phyloP scores from a whole-genome alignment of 2,113 vertebrate species.

The Micronisus gabar region DNA sequence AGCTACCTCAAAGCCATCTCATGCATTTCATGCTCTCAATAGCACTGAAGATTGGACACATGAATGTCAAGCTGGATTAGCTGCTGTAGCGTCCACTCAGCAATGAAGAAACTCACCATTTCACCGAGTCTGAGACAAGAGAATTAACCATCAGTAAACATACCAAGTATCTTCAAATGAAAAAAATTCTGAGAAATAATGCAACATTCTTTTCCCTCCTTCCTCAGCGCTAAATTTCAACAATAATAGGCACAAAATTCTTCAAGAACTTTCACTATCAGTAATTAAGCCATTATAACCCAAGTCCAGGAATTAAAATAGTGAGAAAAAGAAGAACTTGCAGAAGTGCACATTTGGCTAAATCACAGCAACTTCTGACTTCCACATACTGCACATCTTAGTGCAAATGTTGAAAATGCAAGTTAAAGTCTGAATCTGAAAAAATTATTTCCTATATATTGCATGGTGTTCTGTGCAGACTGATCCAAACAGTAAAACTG shows the following conservation, averaged over 20 bases:
- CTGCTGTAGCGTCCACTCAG: neutral
- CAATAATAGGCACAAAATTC: neutral
- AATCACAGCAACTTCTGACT: neutral
- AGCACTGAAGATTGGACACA: neutral
- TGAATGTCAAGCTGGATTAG: neutral
- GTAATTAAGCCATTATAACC: neutral
- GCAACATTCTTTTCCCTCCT: neutral
- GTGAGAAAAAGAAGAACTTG: neutral
- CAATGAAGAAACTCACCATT: neutral
- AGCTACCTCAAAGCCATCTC: neutral
- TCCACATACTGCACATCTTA: neutral
- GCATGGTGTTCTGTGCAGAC: fast-evolving
- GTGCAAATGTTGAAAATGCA: neutral
- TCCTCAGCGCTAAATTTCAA: neutral
- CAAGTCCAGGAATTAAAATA: neutral
- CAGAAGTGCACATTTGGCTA: neutral
- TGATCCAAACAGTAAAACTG: neutral
- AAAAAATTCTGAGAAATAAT: neutral
- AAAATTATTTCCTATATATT: neutral
- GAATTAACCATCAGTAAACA: neutral
- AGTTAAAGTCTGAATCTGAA: neutral
- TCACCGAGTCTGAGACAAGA: neutral
- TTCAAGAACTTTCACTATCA: neutral
- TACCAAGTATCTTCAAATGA: neutral
- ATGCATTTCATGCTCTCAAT: neutral